Evolutionary conservation across 2,797 vertebrate species (phyloP).

Genomic region (Molothrus ater): DNA sequence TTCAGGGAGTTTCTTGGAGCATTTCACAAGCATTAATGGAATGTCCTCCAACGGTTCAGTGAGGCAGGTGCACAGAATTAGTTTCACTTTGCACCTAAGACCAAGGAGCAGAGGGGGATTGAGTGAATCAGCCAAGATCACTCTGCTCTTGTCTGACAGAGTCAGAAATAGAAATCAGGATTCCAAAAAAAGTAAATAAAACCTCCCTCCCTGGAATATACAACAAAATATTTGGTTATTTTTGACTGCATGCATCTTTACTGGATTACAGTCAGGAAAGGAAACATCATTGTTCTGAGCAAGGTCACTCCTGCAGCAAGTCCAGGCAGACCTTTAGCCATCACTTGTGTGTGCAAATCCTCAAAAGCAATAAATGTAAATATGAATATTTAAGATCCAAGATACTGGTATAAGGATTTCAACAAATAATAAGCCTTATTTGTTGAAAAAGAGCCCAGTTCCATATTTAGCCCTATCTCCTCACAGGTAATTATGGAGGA

Average conservation of each 20-base stretch:
- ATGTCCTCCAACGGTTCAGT: neutral
- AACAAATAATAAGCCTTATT: neutral
- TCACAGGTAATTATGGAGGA: neutral
- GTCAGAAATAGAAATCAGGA: neutral
- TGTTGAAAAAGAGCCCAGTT: neutral
- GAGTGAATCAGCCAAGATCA: slow-evolving; percentile 4
- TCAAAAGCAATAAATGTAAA: neutral
- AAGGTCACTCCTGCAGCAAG: neutral
- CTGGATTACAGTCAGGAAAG: neutral
- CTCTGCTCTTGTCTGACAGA: neutral
- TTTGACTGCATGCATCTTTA: neutral
- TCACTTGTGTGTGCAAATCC: neutral
- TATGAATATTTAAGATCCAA: neutral
- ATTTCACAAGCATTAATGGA: neutral
- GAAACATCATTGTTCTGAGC: neutral
- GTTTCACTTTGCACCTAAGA: neutral
- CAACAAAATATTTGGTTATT: neutral
- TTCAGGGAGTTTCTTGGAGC: neutral
- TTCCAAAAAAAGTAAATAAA: neutral
- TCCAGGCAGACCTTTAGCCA: neutral
- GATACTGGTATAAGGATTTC: neutral
- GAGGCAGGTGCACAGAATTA: neutral
- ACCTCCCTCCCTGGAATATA: neutral
- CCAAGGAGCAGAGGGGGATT: neutral
- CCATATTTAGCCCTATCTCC: neutral